Conservation (phyloP, 1,140 invertebrate species). For the Drosophila oshimai region DNA sequence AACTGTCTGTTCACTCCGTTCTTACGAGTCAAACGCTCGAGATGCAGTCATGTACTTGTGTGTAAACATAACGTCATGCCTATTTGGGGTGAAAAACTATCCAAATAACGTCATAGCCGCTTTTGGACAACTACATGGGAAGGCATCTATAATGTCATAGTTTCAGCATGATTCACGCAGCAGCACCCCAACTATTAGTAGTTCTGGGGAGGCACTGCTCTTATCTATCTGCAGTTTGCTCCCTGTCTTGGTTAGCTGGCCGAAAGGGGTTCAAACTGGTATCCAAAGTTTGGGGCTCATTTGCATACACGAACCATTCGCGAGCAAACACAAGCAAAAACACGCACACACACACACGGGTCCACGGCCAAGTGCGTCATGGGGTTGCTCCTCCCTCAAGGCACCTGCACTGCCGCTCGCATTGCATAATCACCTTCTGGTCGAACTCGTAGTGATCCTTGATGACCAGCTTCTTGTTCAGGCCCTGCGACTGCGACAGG, state of each 20-base stretch:
- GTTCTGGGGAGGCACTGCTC: no score
- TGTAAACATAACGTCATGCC: no score
- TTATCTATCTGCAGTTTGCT: neutral
- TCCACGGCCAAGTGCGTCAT: conserved; percentile 35
- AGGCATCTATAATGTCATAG: no score
- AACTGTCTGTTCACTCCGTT: no score
- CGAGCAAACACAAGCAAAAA: neutral
- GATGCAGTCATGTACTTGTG: no score
- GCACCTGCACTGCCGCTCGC: neutral
- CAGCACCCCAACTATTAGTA: no score
- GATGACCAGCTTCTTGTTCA: conserved; percentile 67
- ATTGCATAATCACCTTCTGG: conserved; percentile 76
- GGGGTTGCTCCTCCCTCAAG: conserved; percentile 8
- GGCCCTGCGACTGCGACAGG: conserved; percentile 61
- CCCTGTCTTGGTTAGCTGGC: neutral
- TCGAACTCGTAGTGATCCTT: conserved; percentile 82
- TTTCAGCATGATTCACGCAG: no score
- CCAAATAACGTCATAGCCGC: no score
- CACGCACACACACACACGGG: neutral
- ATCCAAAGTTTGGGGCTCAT: conserved; percentile 30
- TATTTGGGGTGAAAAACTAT: no score
- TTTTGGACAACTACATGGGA: no score
- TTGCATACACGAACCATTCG: conserved; percentile 57
- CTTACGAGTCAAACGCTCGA: no score
- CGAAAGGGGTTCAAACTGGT: conserved; percentile 33